phyloP scores from a whole-genome alignment of 2,113 vertebrate species.

The Nyctibius bracteatus region DNA sequence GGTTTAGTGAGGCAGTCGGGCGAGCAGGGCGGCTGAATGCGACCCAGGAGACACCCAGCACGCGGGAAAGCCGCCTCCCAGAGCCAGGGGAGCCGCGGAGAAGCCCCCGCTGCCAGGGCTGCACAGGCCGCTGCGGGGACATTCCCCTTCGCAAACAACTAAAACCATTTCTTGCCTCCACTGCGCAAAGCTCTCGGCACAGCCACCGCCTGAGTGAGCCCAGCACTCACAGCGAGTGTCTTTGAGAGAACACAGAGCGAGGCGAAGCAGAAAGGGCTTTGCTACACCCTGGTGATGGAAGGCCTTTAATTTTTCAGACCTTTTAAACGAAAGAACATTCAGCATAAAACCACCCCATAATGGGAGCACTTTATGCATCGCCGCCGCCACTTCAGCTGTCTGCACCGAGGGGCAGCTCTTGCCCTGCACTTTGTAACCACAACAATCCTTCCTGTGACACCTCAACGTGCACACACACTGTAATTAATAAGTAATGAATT shows the following conservation, averaged over 20 bases:
- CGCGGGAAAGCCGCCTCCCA: not conserved
- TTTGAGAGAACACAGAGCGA: not conserved
- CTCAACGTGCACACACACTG: not conserved
- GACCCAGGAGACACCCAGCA: not conserved
- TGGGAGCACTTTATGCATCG: not conserved
- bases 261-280: not conserved
- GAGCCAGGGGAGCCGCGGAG: not conserved
- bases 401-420: not conserved
- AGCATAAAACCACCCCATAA: not conserved
- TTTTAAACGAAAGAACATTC: not conserved
- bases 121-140: not conserved
- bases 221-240: not conserved
- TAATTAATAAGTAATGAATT: not conserved
- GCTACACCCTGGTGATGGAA: not conserved
- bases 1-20: not conserved
- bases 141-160: not conserved
- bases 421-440: not conserved
- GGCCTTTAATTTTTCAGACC: constrained; percentile 33
- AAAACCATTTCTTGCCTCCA: not conserved
- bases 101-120: too few species aligned
- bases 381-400: not conserved
- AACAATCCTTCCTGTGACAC: not conserved
- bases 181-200: not conserved
- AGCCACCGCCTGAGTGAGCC: rapidly evolving
- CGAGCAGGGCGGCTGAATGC: rapidly evolving